Base-by-base conservation (phyloP, 2,888 invertebrate species). In the Catocala fraxini region DNA sequence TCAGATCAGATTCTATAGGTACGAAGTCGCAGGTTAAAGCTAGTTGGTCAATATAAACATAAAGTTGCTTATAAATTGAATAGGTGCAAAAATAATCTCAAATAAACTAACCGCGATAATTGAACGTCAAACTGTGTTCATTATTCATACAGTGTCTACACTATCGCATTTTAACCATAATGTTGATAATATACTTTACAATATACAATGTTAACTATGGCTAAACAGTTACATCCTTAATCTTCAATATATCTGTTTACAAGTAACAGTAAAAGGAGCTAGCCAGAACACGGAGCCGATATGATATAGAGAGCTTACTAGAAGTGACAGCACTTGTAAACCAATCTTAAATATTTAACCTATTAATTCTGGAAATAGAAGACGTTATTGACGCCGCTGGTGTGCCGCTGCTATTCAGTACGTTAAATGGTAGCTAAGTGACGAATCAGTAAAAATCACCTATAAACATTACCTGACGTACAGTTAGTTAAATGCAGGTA, bases 191-290 rank as follows among this genome's bases (percentile, higher is more conserved):
- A 68, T 62, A 65, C 51, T 57, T 1, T 25, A 55, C 42, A 49
- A 4, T 51, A 43, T 60, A 65, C 72, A 62, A 70, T 59, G 72
- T 74, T 63, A 64, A 66, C 65, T 65, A 68, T 51, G 48, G 57
- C 0, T 66, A 63, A 68, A 75, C 73, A 75, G 79, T 75, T 78
- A 80, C 69, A 79, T 85, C 83, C 83, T 84, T 85, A 82, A 83
- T 83, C 79, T 76, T 68, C 64, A 62, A 74, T 76, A 77, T 83
- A 85, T 85, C 81, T 84, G 74, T 81, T 83, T 81, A 81, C 82
- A 75, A 73, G 67, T 86, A 86, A 85, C 86, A 79, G 85, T 86
- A 81, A 81, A 82, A 81, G 80, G 78, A 79, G 80, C 62, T 77
- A 75, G 66, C 65, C 59, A 77, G 65, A 70, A 72, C 75, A 57